Base-by-base conservation (phyloP, 1,140 invertebrate genomes). In the Drosophila malerkotliana region DNA sequence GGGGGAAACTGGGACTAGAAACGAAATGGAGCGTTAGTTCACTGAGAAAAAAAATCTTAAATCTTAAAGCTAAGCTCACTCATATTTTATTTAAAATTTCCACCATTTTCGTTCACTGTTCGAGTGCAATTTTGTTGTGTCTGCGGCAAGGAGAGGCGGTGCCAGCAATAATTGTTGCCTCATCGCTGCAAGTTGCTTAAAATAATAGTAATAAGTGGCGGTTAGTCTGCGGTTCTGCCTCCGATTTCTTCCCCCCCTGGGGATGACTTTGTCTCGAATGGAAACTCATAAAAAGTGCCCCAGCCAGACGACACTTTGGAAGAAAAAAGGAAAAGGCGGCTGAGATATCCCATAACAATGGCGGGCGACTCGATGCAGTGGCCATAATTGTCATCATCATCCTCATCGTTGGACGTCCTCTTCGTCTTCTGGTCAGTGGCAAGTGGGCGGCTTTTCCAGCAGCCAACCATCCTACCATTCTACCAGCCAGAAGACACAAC, bases 171-270 rank as follows among this genome's bases (percentile, higher is more conserved):
- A 84, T 84, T 85, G 80, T 84, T 71, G 80, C 77, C 72, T 74
- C 80, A 87, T 87, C 84, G 82, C 66, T 87, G 82, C 82, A 87
- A 83, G 82, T 82, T 88, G 79, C 82, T 88, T 67, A 68, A 87
- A 78, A 88, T 87, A 81, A 81, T 77, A 81, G 79, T 75, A 55
- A 75, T 84, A 84, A 84, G 82, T 87, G 82, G 78, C 78, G 68
- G 78, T 72, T 61, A 64, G 78, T 85, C 82, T 87, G 82, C 75
- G 71, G 83, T 66, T 69, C 45, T 26, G 37, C 61, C 61, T 24
- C 59, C n/a, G 2, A 6, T 5, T 30, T 21, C 0, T 18, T 14
- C 3, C 51, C 14, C 28, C 12, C 24, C n/a, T 6, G 18, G 28
- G 30, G 30, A n/a, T 45, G 21, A 41, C 55, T 41, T n/a, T 24